Evolutionary conservation across 2,113 vertebrate species (phyloP).

Genomic region (Channa argus): DNA sequence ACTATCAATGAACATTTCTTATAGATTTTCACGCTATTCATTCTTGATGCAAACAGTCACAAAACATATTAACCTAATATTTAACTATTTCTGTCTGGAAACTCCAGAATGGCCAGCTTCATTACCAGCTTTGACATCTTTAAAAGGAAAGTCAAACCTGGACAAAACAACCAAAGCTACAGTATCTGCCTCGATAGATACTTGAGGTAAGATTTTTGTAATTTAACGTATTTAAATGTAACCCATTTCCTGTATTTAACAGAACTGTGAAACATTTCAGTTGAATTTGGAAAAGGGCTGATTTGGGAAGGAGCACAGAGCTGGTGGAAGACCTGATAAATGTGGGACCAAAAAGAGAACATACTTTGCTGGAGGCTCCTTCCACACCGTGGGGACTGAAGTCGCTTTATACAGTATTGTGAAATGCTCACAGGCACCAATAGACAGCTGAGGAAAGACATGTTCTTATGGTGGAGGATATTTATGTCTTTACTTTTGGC

Average conservation of each 20-base stretch:
- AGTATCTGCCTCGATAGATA: not conserved
- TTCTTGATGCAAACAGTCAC: no score
- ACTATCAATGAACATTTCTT: no score
- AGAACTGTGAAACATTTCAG: not conserved
- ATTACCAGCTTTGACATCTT: no score
- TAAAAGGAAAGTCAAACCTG: no score
- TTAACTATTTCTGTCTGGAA: no score
- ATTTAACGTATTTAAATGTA: not conserved
- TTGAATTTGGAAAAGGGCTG: not conserved
- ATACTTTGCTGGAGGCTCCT: constrained; percentile 10
- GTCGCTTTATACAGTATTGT: constrained; percentile 38
- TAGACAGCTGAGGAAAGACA: constrained; percentile 21
- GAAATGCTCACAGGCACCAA: constrained; percentile 41
- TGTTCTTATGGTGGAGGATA: constrained; percentile 40
- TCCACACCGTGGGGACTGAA: not conserved
- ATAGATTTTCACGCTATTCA: no score
- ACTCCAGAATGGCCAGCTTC: no score
- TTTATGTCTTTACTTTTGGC: constrained; percentile 55
- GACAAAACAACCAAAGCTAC: not conserved
- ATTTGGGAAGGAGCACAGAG: not conserved
- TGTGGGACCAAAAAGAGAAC: constrained; percentile 26
- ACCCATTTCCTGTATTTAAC: not conserved
- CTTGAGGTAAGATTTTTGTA: no score
- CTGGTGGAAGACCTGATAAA: constrained; percentile 25
- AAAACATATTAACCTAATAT: no score